Evolutionary conservation across 1,140 invertebrate species (phyloP), one percentile per base, ranked within the genome.

Genomic region (Drosophila cardini): DNA sequence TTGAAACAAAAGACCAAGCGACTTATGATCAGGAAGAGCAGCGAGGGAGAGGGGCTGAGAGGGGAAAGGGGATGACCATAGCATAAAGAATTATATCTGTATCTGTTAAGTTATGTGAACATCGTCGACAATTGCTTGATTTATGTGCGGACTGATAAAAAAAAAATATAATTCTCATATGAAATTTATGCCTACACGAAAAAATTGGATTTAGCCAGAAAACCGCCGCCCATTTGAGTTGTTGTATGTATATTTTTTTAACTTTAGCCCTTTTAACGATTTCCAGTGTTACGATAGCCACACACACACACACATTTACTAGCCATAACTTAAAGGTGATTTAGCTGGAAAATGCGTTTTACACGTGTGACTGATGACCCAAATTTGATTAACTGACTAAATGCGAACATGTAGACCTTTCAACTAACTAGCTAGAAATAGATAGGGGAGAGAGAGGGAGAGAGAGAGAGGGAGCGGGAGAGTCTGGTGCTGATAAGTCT

Each of bases 101-200:
- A 53, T 60, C 15, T 48, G 48, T 62, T 2, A 13, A 50, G 16
- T 36, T 56, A 40, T 30, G 40, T 52, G 9, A 13, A 80, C 40
- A 79, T 80, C 64, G 61, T 5, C 42, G 16, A 55, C 78, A 86
- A 86, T 86, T 87, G 84, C 71, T 73, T 87, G 84, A 87, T 89
- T 87, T 87, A 87, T 89, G 60, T 63, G 65, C 43, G 21, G 30
- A 40, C 53, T 76, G 80, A 87, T 87, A 76, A 60, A 58, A 69
- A 76, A 60, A 58, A 69, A 18, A 43, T 26, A 65, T 40, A 34
- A 61, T 50, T 61, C 4, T 26, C 15, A 21, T 26, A 26, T 21
- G 38, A 46, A 58, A 56, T 42, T 16, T n/a, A 40, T 68, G 55
- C 45, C 26, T 21, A 21, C 43, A 26, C 21, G 21, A 53, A 32